These are phyloP conservation scores for Nymphalis urticae DNA, from an alignment of 2,888 invertebrate species.

Conservation along the genomic window DNA sequence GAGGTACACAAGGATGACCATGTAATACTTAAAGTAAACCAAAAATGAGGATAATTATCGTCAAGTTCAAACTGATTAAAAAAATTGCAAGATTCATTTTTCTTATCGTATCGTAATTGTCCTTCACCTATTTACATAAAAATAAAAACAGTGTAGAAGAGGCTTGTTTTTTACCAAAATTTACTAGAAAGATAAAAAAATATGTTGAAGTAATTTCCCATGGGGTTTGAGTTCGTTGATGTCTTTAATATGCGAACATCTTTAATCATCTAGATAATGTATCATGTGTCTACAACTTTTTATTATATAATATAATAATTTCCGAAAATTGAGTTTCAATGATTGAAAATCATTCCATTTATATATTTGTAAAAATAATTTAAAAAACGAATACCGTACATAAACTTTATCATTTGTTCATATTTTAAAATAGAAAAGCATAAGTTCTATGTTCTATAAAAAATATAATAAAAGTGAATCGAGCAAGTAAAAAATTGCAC, in stretches of 20 bases:
- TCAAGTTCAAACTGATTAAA: constrained; percentile 23
- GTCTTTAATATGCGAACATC: constrained; percentile 43
- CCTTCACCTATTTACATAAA: constrained; percentile 28
- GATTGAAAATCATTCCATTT: too few relatives aligned
- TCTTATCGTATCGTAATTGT: constrained; percentile 14
- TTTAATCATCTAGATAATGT: neutral
- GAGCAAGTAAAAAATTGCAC: constrained; percentile 39
- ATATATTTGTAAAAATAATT: too few relatives aligned
- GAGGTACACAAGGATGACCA: constrained; percentile 39
- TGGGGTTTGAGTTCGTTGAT: constrained; percentile 30
- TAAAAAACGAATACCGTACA: too few relatives aligned
- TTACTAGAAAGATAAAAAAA: neutral
- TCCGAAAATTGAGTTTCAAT: too few relatives aligned
- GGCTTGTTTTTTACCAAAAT: constrained; percentile 3
- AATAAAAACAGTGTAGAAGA: constrained; percentile 2
- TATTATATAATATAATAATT: too few relatives aligned
- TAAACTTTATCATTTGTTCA: too few relatives aligned
- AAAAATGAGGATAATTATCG: constrained; percentile 34
- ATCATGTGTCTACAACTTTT: too few relatives aligned
- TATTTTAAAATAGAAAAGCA: too few relatives aligned
- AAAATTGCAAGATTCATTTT: constrained; percentile 24
- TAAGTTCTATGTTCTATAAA: too few relatives aligned
- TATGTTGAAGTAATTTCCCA: neutral
- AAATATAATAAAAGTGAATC: neutral
- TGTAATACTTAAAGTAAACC: constrained; percentile 51